phyloP scores from a whole-genome alignment of 2,888 invertebrate genomes.

The Phortica okadai region DNA sequence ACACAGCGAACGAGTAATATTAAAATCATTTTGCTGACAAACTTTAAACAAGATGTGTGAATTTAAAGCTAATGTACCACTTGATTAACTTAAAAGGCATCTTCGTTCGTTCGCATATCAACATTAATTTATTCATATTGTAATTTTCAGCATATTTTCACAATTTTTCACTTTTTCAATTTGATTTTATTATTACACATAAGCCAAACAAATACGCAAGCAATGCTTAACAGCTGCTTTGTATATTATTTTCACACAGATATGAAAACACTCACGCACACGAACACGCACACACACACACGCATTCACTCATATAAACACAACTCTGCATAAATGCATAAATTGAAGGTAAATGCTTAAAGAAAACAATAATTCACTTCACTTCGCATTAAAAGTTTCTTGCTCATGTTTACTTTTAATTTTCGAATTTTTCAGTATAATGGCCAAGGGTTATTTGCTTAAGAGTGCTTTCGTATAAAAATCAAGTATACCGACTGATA shows the following conservation, averaged over 20 bases:
- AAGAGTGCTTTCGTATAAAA: constrained; percentile 70
- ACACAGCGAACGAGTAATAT: no score
- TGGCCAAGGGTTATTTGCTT: constrained; percentile 67
- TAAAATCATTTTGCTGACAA: not conserved
- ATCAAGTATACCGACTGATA: constrained; percentile 68
- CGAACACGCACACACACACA: constrained; percentile 24
- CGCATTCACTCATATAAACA: constrained; percentile 30
- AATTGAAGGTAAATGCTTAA: constrained; percentile 69
- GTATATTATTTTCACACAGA: constrained; percentile 9
- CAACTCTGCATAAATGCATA: constrained; percentile 63
- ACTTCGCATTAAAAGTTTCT: constrained; percentile 64
- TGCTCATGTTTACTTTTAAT: constrained; percentile 65
- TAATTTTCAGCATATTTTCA: constrained; percentile 11
- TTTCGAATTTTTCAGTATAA: constrained; percentile 68
- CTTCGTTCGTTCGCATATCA: not conserved
- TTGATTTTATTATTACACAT: constrained; percentile 7
- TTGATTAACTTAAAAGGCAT: not conserved
- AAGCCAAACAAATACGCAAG: constrained; percentile 10
- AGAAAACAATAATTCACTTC: constrained; percentile 65
- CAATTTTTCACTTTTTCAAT: not conserved
- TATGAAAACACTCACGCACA: not conserved
- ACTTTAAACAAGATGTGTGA: not conserved
- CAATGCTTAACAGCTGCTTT: constrained; percentile 16
- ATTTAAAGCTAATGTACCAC: not conserved
- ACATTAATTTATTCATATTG: not conserved